Conservation (phyloP, 2,888 invertebrate genomes). For the Pristionchus exspectatus region DNA sequence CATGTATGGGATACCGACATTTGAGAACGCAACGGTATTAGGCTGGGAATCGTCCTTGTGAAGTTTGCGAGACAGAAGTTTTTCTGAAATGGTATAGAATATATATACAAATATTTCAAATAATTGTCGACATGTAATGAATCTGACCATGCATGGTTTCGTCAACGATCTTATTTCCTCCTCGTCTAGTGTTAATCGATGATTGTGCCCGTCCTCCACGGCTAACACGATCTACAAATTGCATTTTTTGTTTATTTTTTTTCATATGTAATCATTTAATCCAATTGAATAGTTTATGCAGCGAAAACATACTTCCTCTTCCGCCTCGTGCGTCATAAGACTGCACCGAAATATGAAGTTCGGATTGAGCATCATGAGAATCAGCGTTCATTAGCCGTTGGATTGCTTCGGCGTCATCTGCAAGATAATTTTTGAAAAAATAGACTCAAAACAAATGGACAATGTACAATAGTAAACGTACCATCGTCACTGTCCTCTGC, state of each 20-base stretch:
- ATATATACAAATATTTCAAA: background rate
- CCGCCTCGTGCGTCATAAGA: background rate
- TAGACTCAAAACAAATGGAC: background rate
- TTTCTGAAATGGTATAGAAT: background rate
- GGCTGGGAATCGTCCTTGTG: background rate
- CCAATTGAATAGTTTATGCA: background rate
- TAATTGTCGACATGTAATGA: background rate
- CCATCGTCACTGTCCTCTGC: background rate
- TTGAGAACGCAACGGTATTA: background rate
- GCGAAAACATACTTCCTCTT: background rate
- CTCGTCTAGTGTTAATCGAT: background rate
- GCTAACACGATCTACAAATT: background rate
- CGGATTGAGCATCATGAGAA: background rate
- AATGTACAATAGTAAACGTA: background rate
- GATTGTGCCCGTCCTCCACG: background rate
- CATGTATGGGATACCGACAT: background rate
- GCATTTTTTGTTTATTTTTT: background rate
- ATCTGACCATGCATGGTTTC: slow-evolving; percentile 21
- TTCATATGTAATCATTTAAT: background rate
- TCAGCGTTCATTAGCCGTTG: background rate
- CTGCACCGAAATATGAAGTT: background rate
- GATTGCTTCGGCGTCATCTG: slow-evolving; percentile 31
- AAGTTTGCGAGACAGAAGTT: slow-evolving; percentile 4
- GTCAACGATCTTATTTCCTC: background rate
- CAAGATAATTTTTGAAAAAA: background rate